Evolutionary conservation across 1,140 invertebrate species (phyloP).

Genomic region (Heliconius hermathena): DNA sequence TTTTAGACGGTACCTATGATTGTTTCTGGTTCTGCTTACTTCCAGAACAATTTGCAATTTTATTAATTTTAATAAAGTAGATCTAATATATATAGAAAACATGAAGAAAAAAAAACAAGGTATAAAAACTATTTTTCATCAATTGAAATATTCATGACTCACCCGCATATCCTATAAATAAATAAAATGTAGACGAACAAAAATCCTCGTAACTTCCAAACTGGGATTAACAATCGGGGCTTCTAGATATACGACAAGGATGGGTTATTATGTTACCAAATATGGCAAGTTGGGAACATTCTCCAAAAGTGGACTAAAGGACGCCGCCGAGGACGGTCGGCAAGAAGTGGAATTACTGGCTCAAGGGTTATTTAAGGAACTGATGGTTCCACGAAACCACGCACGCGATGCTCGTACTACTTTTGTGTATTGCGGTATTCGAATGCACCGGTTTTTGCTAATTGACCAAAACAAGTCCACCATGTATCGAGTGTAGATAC

Average conservation of each 20-base stretch:
- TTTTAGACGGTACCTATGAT: conserved; percentile 40
- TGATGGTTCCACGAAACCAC: conserved; percentile 69
- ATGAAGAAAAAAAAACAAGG: conserved; percentile 5
- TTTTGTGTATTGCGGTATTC: conserved; percentile 52
- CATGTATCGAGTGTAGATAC: conserved; percentile 1
- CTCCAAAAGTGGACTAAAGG: conserved; percentile 67
- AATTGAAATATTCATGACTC: conserved; percentile 9
- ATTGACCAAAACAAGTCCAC: conserved; percentile 46
- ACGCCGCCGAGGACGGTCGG: conserved; percentile 70
- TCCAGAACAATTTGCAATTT: background rate
- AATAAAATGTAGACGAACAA: conserved; percentile 46
- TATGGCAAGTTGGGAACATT: conserved; percentile 64
- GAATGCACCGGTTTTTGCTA: conserved; percentile 53
- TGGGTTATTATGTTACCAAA: conserved; percentile 71
- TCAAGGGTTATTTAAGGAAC: conserved; percentile 69
- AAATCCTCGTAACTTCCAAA: conserved; percentile 69
- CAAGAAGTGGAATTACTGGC: conserved; percentile 64
- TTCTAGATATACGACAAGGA: conserved; percentile 54
- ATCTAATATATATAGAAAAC: conserved; percentile 19
- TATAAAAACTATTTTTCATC: background rate
- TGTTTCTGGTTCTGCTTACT: conserved; percentile 35
- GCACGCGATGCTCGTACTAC: conserved; percentile 61
- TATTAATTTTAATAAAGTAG: conserved; percentile 21
- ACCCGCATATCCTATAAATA: conserved; percentile 30
- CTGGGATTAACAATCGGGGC: conserved; percentile 70